These are phyloP conservation scores for Trissolcus brochymenae DNA, from an alignment of 2,888 invertebrate genomes.

Conservation along the genomic window DNA sequence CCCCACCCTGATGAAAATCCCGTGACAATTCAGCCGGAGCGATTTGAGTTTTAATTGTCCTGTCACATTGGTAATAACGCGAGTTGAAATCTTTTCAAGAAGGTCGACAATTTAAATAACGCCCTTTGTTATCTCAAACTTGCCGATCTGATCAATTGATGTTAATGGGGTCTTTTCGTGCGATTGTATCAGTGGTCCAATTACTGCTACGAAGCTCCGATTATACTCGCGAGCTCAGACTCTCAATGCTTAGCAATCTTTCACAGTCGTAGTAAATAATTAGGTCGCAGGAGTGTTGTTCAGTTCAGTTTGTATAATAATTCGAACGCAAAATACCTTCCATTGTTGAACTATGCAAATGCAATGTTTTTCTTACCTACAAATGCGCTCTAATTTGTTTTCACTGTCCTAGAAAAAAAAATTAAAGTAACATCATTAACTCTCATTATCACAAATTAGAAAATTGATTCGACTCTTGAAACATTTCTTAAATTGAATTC, in stretches of 20 bases:
- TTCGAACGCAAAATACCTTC: not conserved
- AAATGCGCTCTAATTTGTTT: too few species aligned
- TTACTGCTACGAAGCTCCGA: conserved; percentile 16
- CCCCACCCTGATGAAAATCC: not conserved
- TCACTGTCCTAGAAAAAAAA: too few species aligned
- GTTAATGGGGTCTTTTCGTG: conserved; percentile 10
- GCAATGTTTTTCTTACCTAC: not conserved
- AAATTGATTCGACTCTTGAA: too few species aligned
- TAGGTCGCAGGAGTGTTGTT: conserved; percentile 6
- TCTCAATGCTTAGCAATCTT: conserved; percentile 11
- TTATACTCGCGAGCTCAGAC: conserved; percentile 6
- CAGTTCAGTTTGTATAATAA: conserved; percentile 14
- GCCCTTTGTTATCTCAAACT: conserved; percentile 18
- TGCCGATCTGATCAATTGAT: conserved; percentile 20
- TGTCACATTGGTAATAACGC: conserved; percentile 14
- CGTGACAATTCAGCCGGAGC: conserved; percentile 1
- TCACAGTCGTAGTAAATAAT: conserved; percentile 6
- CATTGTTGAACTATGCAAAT: conserved; percentile 3
- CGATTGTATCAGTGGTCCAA: conserved; percentile 16
- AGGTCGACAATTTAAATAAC: conserved; percentile 15
- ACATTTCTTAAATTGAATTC: too few species aligned
- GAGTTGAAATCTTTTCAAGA: conserved; percentile 8
- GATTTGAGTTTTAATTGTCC: conserved; percentile 20
- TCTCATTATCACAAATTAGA: too few species aligned
- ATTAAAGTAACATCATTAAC: too few species aligned